phyloP scores from a whole-genome alignment of 2,888 invertebrate species.

The Heliconius cydno region DNA sequence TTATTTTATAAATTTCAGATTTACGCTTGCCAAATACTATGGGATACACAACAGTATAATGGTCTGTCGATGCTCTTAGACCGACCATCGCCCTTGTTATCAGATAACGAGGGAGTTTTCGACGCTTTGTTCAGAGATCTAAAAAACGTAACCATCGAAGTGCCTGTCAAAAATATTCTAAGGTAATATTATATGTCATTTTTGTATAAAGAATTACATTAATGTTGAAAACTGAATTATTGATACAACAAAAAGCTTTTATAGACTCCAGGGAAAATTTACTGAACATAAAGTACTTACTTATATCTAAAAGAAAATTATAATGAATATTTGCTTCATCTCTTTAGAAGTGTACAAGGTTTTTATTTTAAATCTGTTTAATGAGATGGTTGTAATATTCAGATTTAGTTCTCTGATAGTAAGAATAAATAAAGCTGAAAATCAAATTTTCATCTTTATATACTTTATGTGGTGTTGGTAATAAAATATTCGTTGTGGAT shows the following conservation, averaged over 20 bases:
- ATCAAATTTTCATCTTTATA: neutral
- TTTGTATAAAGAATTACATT: conserved; percentile 28
- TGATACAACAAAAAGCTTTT: conserved; percentile 44
- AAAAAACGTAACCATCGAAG: conserved; percentile 78
- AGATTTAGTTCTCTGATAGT: neutral
- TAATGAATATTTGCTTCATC: conserved; percentile 11
- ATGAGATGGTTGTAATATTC: neutral
- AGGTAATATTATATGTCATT: conserved; percentile 60
- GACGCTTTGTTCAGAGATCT: conserved; percentile 82
- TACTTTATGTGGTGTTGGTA: too few relatives aligned
- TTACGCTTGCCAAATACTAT: conserved; percentile 88
- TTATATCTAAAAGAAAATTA: conserved; percentile 9
- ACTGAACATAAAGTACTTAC: conserved; percentile 8
- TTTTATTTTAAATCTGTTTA: neutral
- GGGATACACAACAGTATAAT: conserved; percentile 86
- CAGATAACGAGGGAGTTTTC: conserved; percentile 81
- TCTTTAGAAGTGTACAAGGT: neutral
- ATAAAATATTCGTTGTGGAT: too few relatives aligned
- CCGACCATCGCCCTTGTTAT: conserved; percentile 83
- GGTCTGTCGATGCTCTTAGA: conserved; percentile 87
- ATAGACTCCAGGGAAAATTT: conserved; percentile 22
- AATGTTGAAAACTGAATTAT: conserved; percentile 35
- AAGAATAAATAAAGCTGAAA: neutral
- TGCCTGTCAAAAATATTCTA: conserved; percentile 79
- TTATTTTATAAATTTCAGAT: conserved; percentile 58